Base-by-base conservation (phyloP, 2,888 invertebrate genomes). In the Hypsopygia costalis region DNA sequence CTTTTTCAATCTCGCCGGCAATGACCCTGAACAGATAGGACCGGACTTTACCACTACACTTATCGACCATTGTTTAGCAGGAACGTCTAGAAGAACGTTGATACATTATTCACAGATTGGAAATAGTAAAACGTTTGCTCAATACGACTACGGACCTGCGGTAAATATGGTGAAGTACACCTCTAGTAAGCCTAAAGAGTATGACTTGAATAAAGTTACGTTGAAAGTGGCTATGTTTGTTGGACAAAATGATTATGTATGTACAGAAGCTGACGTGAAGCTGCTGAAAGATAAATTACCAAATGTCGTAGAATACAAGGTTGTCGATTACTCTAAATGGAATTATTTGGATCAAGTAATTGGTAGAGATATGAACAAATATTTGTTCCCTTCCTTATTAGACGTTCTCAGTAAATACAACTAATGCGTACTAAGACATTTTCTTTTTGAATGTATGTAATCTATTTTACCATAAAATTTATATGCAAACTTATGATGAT, bases 61-160 rank as follows among this genome's bases (percentile, higher is more conserved):
- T n/a, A n/a, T n/a, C n/a, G n/a, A n/a, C n/a, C n/a, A n/a, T n/a
- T n/a, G n/a, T n/a, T n/a, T n/a, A n/a, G n/a, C 66, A 0, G 69
- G 73, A 0, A 59, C 60, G 0, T 76, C 76, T 0, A 51, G 57
- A n/a, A 75, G 62, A 44, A 70, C 64, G 30, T 33, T 75, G 7
- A 36, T 58, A 1, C 79, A 81, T 40, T 60, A 52, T n/a, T 43
- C 49, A 1, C 75, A 78, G 43, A 45, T 72, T 5, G 48, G 55
- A 3, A 11, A 35, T 1, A 46, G 49, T 0, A 54, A 48, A 28
- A 34, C 21, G 6, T 58, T 60, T 16, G 47, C 51, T 0, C 38
- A 40, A n/a, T 66, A 43, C 36, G 61, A 67, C 34, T 57, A 60
- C 22, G 67, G 75, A 0, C 1, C 28, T 0, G 11, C 1, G 0